A percentile compares a stretch with the other conserved stretches of the same genome.
These are phyloP conservation scores for Atta colombica DNA, from an alignment of 1,140 invertebrate species.

Conservation along the genomic window DNA sequence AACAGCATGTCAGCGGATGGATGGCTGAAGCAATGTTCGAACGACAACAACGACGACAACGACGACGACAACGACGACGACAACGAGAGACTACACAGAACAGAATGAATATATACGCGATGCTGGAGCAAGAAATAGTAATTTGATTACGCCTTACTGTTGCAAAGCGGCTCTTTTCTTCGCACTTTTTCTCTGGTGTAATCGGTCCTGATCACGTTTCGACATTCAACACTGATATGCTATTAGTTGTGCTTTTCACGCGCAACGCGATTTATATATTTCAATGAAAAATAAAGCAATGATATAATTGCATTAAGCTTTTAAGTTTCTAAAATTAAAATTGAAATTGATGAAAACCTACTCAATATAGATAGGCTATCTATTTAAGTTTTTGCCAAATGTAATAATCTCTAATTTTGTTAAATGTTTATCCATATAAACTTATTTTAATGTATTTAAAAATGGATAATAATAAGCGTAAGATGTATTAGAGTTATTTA, in stretches of 20 bases:
- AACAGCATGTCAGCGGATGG: conserved; percentile 29
- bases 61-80: conserved; percentile 19
- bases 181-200: neutral
- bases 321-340: neutral
- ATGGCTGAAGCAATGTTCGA: conserved; percentile 42
- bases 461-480: no score
- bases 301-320: neutral
- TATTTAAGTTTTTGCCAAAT: neutral
- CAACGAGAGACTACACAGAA: conserved; percentile 18
- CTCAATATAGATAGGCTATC: neutral
- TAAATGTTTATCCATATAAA: no score
- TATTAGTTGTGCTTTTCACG: neutral
- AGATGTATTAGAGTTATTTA: no score
- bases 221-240: neutral
- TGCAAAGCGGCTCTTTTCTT: conserved; percentile 22
- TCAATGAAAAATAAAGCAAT: neutral
- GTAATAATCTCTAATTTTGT: no score
- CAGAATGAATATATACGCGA: conserved; percentile 5
- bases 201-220: conserved; percentile 22
- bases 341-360: neutral
- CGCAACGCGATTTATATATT: neutral
- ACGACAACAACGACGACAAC: conserved; percentile 22
- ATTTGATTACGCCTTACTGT: conserved; percentile 37
- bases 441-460: no score
- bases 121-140: conserved; percentile 43